Percentiles rank a stretch among this genome's conserved stretches.
Evolutionary conservation across 2,888 invertebrate genomes (phyloP).

Genomic region (Chydorus sphaericus): DNA sequence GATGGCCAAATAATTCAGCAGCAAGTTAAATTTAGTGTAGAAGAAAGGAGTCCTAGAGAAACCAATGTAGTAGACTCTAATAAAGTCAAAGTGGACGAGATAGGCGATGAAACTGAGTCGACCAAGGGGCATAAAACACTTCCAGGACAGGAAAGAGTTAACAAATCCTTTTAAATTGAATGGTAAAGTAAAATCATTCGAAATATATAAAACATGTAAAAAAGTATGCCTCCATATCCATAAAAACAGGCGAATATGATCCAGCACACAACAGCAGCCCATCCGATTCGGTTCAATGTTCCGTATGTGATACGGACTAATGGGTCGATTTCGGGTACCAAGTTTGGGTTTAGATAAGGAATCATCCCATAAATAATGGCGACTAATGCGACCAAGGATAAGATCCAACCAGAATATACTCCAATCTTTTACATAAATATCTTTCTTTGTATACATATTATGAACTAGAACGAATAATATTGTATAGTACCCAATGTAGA

Average conservation of each 20-base stretch:
- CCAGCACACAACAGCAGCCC: slow-evolving; percentile 60
- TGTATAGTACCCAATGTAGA: too few relatives aligned
- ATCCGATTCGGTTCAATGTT: slow-evolving; percentile 63
- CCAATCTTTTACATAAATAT: too few relatives aligned
- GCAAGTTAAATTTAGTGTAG: neutral
- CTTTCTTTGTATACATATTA: too few relatives aligned
- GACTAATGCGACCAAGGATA: slow-evolving; percentile 48
- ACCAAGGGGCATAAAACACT: slow-evolving; percentile 71
- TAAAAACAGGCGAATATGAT: slow-evolving; percentile 63
- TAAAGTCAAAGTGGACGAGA: slow-evolving; percentile 31
- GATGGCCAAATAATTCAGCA: neutral
- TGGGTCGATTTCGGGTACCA: slow-evolving; percentile 47
- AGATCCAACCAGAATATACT: slow-evolving; percentile 51
- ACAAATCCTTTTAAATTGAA: too few relatives aligned
- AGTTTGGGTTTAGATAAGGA: slow-evolving; percentile 30
- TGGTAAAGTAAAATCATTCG: too few relatives aligned
- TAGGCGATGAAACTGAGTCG: slow-evolving; percentile 90
- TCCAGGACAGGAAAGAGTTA: slow-evolving; percentile 65
- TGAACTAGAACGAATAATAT: too few relatives aligned
- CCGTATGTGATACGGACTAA: slow-evolving; percentile 61
- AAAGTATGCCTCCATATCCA: slow-evolving; percentile 41
- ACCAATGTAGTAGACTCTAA: neutral
- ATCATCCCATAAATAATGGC: slow-evolving; percentile 66
- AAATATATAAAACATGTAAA: too few relatives aligned
- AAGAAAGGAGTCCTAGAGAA: neutral